These are phyloP conservation scores for Hydriomena furcata DNA, from an alignment of 2,888 invertebrate species.

Conservation along the genomic window DNA sequence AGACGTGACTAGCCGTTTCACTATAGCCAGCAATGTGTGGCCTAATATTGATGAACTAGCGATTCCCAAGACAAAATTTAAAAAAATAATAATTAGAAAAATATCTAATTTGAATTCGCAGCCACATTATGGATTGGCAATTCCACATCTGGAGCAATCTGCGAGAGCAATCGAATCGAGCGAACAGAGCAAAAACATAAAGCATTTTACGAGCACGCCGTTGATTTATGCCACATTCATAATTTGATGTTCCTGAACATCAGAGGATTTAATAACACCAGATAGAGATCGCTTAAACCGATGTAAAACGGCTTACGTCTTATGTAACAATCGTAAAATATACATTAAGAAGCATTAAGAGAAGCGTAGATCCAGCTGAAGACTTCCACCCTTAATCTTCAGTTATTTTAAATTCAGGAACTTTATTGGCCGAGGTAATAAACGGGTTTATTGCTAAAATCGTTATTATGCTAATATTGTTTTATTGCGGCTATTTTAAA, in stretches of 20 bases:
- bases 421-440: slow-evolving; percentile 77
- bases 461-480: slow-evolving; percentile 76
- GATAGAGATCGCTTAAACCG: slow-evolving; percentile 78
- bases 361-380: slow-evolving; percentile 60
- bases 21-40: too few relatives aligned
- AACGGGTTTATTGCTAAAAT: slow-evolving; percentile 76
- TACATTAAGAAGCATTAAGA: slow-evolving; percentile 82
- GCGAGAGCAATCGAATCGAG: slow-evolving; percentile 67
- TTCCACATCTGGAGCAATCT: slow-evolving; percentile 73
- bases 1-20: too few relatives aligned
- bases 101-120: slow-evolving; percentile 48
- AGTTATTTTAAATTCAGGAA: slow-evolving; percentile 76
- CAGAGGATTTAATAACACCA: slow-evolving; percentile 79
- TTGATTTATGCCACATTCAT: slow-evolving; percentile 82
- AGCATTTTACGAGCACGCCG: slow-evolving; percentile 76
- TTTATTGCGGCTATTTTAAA: slow-evolving; percentile 68
- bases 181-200: slow-evolving; percentile 78
- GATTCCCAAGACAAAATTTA: too few relatives aligned
- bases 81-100: not conserved
- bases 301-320: slow-evolving; percentile 77
- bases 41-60: too few relatives aligned
- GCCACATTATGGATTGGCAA: slow-evolving; percentile 58
- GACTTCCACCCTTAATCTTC: slow-evolving; percentile 74
- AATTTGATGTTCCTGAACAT: slow-evolving; percentile 81
- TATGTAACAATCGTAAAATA: slow-evolving; percentile 82